Conservation (phyloP, 2,797 vertebrate species). For the Poeciliopsis turneri region DNA sequence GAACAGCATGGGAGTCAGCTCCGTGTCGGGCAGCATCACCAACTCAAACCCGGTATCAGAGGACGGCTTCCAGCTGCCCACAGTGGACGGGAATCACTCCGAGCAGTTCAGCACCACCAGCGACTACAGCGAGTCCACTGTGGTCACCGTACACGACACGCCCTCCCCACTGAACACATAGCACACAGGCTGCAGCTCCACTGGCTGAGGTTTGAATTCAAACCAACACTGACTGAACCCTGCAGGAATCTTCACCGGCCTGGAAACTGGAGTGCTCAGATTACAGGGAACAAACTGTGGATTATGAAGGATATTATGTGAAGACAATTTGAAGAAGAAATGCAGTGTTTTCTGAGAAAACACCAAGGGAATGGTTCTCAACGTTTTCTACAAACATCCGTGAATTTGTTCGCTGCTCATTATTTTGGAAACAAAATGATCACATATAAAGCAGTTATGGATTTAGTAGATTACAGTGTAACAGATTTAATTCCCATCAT, state of each 20-base stretch:
- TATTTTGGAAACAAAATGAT: not conserved
- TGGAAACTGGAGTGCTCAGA: slow-evolving; percentile 29
- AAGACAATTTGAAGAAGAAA: slow-evolving; percentile 18
- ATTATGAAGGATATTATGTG: slow-evolving; percentile 38
- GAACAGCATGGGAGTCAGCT: slow-evolving; percentile 41
- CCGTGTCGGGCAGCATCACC: slow-evolving; percentile 55
- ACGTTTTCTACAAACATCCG: not conserved
- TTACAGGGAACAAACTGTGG: slow-evolving; percentile 51
- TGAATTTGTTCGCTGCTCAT: not conserved
- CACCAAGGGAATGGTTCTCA: not conserved
- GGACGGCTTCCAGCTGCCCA: slow-evolving; percentile 63
- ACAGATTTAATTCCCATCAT: slow-evolving; percentile 7
- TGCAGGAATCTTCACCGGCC: slow-evolving; percentile 12
- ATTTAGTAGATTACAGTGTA: slow-evolving; percentile 8
- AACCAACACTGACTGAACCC: slow-evolving; percentile 58
- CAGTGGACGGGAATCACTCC: slow-evolving; percentile 52
- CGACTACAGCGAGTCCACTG: slow-evolving; percentile 68
- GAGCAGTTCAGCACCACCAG: slow-evolving; percentile 73
- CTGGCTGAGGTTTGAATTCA: slow-evolving; percentile 32
- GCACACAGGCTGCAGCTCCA: slow-evolving; percentile 24
- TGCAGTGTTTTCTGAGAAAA: slow-evolving; percentile 51
- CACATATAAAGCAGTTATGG: slow-evolving; percentile 10
- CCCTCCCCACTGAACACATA: slow-evolving; percentile 76
- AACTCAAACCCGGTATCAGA: slow-evolving; percentile 28
- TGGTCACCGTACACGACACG: slow-evolving; percentile 69